Evolutionary conservation across 2,888 invertebrate genomes (phyloP).

Genomic region (Ennomos erosarius): DNA sequence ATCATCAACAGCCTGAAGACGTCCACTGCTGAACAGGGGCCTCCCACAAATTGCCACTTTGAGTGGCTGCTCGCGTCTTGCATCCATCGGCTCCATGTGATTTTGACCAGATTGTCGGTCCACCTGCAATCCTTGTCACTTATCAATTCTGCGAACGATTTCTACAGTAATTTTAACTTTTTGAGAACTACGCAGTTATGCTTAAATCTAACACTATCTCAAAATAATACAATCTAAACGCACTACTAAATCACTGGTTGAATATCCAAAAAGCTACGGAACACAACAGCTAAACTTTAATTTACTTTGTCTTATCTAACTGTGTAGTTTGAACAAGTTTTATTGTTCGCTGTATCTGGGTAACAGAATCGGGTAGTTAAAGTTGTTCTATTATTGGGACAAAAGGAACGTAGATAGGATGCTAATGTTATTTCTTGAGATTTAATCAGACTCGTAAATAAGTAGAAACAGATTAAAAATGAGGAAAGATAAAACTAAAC

Average conservation of each 20-base stretch:
- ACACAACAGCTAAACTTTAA: conserved; percentile 48
- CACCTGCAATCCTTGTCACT: too few species aligned
- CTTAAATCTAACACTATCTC: too few species aligned
- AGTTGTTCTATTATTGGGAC: conserved; percentile 45
- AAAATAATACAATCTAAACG: neutral
- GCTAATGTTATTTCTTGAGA: conserved; percentile 30
- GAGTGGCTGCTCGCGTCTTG: too few species aligned
- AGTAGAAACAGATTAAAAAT: neutral
- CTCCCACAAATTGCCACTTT: too few species aligned
- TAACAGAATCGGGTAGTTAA: conserved; percentile 51
- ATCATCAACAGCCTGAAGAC: too few species aligned
- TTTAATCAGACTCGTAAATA: conserved; percentile 21
- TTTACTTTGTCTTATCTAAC: conserved; percentile 57
- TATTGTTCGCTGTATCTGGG: conserved; percentile 53
- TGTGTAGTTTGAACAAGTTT: conserved; percentile 50
- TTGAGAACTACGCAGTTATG: too few species aligned
- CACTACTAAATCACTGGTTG: conserved; percentile 5
- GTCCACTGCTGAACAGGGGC: too few species aligned
- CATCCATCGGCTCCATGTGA: too few species aligned
- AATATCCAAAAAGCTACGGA: conserved; percentile 19
- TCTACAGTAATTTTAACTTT: too few species aligned
- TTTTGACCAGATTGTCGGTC: too few species aligned
- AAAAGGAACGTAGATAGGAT: conserved; percentile 36
- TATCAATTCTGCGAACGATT: too few species aligned
- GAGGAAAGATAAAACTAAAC: neutral